phyloP scores from a whole-genome alignment of 2,888 invertebrate genomes.

The Selenia dentaria region DNA sequence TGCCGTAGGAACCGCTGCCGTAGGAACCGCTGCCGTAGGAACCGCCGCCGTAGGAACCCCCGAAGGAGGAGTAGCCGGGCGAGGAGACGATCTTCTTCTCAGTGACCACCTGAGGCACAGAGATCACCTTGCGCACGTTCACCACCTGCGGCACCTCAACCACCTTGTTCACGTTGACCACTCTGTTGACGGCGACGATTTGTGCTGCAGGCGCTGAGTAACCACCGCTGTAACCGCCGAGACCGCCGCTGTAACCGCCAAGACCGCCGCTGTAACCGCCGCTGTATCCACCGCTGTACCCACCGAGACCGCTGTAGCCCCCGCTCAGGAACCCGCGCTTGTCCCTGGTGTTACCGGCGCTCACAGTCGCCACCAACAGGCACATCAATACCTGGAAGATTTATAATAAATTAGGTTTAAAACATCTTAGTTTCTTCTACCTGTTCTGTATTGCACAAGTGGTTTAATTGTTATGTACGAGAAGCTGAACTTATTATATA shows the following conservation, averaged over 20 bases:
- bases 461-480: too few species aligned
- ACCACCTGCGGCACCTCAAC: slow-evolving; percentile 41
- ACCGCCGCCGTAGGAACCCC: not conserved
- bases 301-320: slow-evolving; percentile 25
- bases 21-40: slow-evolving; percentile 1
- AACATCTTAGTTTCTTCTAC: too few species aligned
- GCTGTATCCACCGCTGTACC: slow-evolving; percentile 16
- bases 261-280: slow-evolving; percentile 9
- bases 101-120: slow-evolving; percentile 39
- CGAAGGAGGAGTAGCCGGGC: slow-evolving; percentile 18
- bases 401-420: too few species aligned
- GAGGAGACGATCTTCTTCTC: slow-evolving; percentile 43
- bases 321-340: slow-evolving; percentile 30
- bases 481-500: too few species aligned
- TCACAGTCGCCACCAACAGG: slow-evolving; percentile 29
- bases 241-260: slow-evolving; percentile 5
- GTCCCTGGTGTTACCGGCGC: slow-evolving; percentile 31
- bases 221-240: too few species aligned
- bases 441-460: too few species aligned
- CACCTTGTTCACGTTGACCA: slow-evolving; percentile 47
- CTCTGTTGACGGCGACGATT: slow-evolving; percentile 44
- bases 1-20: not conserved
- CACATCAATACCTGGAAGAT: slow-evolving; percentile 36
- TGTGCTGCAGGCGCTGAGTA: slow-evolving; percentile 37
- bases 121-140: slow-evolving; percentile 44